These are phyloP conservation scores for Dolichomitus sp. DNA, from an alignment of 2,888 invertebrate species.

Conservation along the genomic window DNA sequence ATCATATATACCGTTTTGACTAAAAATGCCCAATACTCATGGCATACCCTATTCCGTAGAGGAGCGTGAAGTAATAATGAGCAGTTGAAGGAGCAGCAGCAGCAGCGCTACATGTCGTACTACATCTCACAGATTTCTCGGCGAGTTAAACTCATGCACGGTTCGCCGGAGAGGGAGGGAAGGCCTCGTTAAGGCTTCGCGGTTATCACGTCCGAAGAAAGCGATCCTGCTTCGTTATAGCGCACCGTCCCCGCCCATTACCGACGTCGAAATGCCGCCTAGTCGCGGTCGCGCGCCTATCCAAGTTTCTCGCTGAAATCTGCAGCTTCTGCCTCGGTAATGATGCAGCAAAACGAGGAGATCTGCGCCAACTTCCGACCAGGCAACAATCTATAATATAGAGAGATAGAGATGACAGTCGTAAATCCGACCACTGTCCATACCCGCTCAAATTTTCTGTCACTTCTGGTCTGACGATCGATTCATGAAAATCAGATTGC, in stretches of 20 bases:
- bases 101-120: conserved; percentile 9
- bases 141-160: conserved; percentile 25
- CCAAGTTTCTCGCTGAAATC: conserved; percentile 58
- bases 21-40: no score
- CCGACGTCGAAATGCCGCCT: conserved; percentile 15
- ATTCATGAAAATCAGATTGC: no score
- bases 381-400: background rate
- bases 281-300: conserved; percentile 28
- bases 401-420: background rate
- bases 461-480: no score
- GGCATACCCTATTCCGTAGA: background rate
- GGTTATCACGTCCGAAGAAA: conserved; percentile 65
- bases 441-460: no score
- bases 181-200: conserved; percentile 67
- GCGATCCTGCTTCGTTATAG: conserved; percentile 64
- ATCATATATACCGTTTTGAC: no score
- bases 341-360: conserved; percentile 32
- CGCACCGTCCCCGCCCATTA: conserved; percentile 2
- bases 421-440: background rate
- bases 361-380: conserved; percentile 12
- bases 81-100: conserved; percentile 13
- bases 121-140: conserved; percentile 15
- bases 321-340: conserved; percentile 31
- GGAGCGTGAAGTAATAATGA: conserved; percentile 36
- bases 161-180: conserved; percentile 38